These are phyloP conservation scores for Odontesthes bonariensis DNA, from an alignment of 2,113 vertebrate species.

Conservation along the genomic window DNA sequence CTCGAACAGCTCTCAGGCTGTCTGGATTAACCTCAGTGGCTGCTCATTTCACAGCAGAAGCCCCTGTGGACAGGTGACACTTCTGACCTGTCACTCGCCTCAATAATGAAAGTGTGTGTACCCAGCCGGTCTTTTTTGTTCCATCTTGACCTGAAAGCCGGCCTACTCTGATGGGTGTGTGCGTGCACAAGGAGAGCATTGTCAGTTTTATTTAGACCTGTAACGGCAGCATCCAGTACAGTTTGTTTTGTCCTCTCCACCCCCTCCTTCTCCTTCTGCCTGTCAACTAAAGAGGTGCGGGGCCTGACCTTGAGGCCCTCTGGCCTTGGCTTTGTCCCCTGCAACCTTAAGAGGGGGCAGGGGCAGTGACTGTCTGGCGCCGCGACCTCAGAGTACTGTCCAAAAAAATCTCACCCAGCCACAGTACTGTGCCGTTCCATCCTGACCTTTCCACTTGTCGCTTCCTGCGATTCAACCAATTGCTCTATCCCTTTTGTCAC, in stretches of 20 bases:
- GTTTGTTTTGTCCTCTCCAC: slow-evolving; percentile 35
- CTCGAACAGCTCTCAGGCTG: slow-evolving; percentile 7
- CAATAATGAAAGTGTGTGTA: slow-evolving; percentile 41
- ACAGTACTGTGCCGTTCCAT: slow-evolving; percentile 51
- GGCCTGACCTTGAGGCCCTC: slow-evolving; percentile 63
- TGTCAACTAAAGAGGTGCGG: slow-evolving; percentile 64
- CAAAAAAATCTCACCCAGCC: slow-evolving; percentile 70
- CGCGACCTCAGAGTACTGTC: slow-evolving; percentile 51
- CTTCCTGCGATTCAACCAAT: slow-evolving; percentile 38
- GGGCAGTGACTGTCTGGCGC: slow-evolving; percentile 59
- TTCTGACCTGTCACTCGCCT: slow-evolving; percentile 67
- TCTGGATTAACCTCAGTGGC: slow-evolving; percentile 38
- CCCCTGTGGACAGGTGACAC: slow-evolving; percentile 60
- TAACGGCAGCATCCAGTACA: slow-evolving; percentile 25
- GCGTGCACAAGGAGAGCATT: slow-evolving; percentile 11
- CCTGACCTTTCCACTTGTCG: slow-evolving; percentile 63
- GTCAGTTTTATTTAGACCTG: slow-evolving; percentile 59
- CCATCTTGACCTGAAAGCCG: slow-evolving; percentile 61
- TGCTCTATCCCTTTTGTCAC: slow-evolving; percentile 29
- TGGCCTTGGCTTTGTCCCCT: slow-evolving; percentile 50
- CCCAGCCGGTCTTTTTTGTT: slow-evolving; percentile 63
- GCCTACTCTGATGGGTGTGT: slow-evolving; percentile 12
- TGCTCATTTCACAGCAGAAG: slow-evolving; percentile 52
- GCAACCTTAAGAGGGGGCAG: slow-evolving; percentile 37
- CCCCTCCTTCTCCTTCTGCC: slow-evolving; percentile 16